Evolutionary conservation across 2,113 vertebrate genomes (phyloP).

Genomic region (Forbesichthys papilliferus): DNA sequence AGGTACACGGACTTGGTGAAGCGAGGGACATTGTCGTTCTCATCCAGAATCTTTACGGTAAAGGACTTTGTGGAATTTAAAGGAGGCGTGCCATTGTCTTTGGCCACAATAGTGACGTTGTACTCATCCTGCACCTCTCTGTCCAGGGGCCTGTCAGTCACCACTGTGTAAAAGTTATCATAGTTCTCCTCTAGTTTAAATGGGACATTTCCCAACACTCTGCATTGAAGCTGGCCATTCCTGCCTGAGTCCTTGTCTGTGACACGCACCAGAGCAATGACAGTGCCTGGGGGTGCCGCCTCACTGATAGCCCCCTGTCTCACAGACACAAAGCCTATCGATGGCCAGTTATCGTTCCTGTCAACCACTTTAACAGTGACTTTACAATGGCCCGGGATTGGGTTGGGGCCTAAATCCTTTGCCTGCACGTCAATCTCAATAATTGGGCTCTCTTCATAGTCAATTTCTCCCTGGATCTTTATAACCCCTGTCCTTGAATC

Average conservation of each 20-base stretch:
- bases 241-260: slow-evolving; percentile 94
- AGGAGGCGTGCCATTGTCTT: slow-evolving; percentile 91
- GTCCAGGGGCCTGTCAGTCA: slow-evolving; percentile 92
- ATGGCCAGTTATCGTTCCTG: slow-evolving; percentile 96
- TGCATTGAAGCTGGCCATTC: slow-evolving; percentile 94
- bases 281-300: slow-evolving; percentile 91
- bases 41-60: slow-evolving; percentile 91
- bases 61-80: slow-evolving; percentile 97
- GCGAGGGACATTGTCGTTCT: slow-evolving; percentile 95
- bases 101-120: slow-evolving; percentile 95
- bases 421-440: slow-evolving; percentile 97
- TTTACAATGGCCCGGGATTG: slow-evolving; percentile 97
- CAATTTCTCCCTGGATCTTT: slow-evolving; percentile 93
- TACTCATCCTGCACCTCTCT: slow-evolving; percentile 93
- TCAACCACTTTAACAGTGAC: slow-evolving; percentile 95
- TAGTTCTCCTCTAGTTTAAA: slow-evolving; percentile 97
- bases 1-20: slow-evolving; percentile 96
- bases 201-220: slow-evolving; percentile 89
- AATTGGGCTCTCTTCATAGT: slow-evolving; percentile 94
- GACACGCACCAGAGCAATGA: slow-evolving; percentile 94
- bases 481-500: slow-evolving; percentile 94
- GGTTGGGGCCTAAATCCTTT: slow-evolving; percentile 94
- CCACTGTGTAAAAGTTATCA: slow-evolving; percentile 96
- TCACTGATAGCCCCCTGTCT: slow-evolving; percentile 98
- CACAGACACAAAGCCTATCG: slow-evolving; percentile 94